Evolutionary conservation across 2,113 vertebrate genomes (phyloP), one percentile per base, ranked within the genome.

Genomic region (Solenodon paradoxus): DNA sequence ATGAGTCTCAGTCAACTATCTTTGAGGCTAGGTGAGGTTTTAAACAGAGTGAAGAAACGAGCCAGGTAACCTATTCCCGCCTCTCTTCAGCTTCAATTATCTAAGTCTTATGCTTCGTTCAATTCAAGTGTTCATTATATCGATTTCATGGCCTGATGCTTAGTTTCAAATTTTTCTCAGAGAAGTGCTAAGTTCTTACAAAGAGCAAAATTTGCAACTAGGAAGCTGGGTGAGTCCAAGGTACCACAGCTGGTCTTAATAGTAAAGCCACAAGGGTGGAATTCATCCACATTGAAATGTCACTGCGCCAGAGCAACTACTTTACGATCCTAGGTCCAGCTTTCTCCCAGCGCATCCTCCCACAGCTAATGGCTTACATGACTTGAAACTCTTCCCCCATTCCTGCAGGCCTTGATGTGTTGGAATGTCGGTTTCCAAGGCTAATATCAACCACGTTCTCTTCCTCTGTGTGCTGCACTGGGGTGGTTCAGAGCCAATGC

Each of bases 361-460:
- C 42, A 51, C 63, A 83, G 63, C 28, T 96, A 91, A 82, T 77
- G 59, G 45, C 47, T 96, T 53, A 22, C 30, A 38, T 59, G 79
- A 89, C 53, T 88, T 85, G 83, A 93, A 90, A 66, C 15, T 32
- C 82, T 59, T 35, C 40, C 63, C 32, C 15, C 11, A 19, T 77
- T 92, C 59, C 79, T 91, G 2, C 57, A 74, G 74, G 77, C 51
- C 53, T 89, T 88, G 30, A 51, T 93, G 17, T 75, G 26, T 30
- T 83, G 92, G 82, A 96, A 94, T 94, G 74, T 8, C 57, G 64
- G 74, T 71, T 91, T 87, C 32, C 63, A 79, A 92, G 9, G 57
- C 26, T 97, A 95, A 95, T 97, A 57, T 71, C 55, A 92, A 90
- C 78, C 91, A 97, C 20, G 40, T 91, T 92, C 81, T 87, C n/a